These are phyloP conservation scores for Drosophila arizonae DNA, from an alignment of 1,140 invertebrate species.

Conservation along the genomic window DNA sequence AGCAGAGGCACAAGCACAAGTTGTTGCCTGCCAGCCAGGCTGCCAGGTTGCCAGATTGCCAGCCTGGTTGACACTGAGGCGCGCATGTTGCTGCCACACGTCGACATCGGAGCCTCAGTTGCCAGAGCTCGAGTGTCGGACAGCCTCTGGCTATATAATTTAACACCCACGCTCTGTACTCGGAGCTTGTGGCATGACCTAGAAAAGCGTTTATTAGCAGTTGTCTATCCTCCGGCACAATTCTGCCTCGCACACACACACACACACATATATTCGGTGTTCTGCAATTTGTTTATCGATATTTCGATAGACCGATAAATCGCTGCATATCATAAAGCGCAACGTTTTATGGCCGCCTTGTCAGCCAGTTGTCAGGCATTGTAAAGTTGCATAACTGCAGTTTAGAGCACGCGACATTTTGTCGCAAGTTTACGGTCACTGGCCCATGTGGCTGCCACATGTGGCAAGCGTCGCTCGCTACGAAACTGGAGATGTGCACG, in stretches of 20 bases:
- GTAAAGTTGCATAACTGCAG: conserved; percentile 80
- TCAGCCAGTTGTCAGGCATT: conserved; percentile 73
- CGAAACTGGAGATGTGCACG: conserved; percentile 66
- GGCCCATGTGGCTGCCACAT: conserved; percentile 21
- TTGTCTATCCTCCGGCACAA: not conserved
- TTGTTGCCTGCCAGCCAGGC: no score
- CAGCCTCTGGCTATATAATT: conserved; percentile 68
- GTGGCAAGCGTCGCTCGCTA: conserved; percentile 19
- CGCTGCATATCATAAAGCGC: conserved; percentile 60
- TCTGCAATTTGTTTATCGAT: conserved; percentile 18
- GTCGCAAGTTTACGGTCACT: conserved; percentile 74
- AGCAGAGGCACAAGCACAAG: not conserved
- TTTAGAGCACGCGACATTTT: conserved; percentile 80
- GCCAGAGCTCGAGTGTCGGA: conserved; percentile 34
- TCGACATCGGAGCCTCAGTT: conserved; percentile 37
- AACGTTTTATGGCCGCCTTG: conserved; percentile 60
- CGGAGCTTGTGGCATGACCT: conserved; percentile 12
- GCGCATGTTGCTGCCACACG: conserved; percentile 39
- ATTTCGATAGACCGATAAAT: conserved; percentile 7
- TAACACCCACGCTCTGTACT: conserved; percentile 64
- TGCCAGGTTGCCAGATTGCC: not conserved
- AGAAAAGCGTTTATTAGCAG: conserved; percentile 15
- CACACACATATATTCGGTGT: not conserved
- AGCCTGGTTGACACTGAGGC: conserved; percentile 68
- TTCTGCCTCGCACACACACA: conserved; percentile 2